Evolutionary conservation across 2,888 invertebrate genomes (phyloP), one percentile per base, ranked within the genome.

Genomic region (Sarcophaga rosellei): DNA sequence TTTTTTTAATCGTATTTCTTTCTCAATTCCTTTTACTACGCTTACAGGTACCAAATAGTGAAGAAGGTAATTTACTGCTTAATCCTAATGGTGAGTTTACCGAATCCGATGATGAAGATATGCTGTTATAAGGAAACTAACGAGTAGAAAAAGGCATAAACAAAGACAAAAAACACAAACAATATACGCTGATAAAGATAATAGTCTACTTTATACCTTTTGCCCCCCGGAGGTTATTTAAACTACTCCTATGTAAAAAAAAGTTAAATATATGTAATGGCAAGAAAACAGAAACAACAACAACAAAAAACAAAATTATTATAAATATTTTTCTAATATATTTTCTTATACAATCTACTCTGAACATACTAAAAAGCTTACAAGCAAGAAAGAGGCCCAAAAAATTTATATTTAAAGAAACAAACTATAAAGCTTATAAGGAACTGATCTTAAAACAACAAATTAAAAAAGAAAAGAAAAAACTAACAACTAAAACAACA

Each of bases 81-180:
- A 92, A 92, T 82, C 91, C 92, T 20, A 92, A 91, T 88, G 93
- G 92, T 3, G 92, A 92, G 80, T 91, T 93, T 57, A 91, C 91
- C 8, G 93, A 92, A 21, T 92, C 92, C 62, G 93, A 93, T 82
- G 92, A 93, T 83, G 92, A 92, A 75, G 92, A 93, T 73, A 92
- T 93, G 91, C 88, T 93, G 80, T 91, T 92, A 73, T 93, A 92
- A 88, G 70, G 53, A 53, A 53, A 53, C 0, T 5, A 12, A 15
- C 53, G 15, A 17, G 17, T 15, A 53, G 53, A 35, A 35, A 35
- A 35, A 35, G 8, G 2, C 8, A 35, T 8, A 35, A 25, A 25
- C 20, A 20, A 25, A 23, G n/a, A n/a, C n/a, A n/a, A 35, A 11
- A 8, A 11, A 69, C 44, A 35, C 2, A 68, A 69, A 25, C 1